Evolutionary conservation across 2,797 vertebrate species (phyloP), one percentile per base, ranked within the genome.

Genomic region (Phaenicophaeus curvirostris): DNA sequence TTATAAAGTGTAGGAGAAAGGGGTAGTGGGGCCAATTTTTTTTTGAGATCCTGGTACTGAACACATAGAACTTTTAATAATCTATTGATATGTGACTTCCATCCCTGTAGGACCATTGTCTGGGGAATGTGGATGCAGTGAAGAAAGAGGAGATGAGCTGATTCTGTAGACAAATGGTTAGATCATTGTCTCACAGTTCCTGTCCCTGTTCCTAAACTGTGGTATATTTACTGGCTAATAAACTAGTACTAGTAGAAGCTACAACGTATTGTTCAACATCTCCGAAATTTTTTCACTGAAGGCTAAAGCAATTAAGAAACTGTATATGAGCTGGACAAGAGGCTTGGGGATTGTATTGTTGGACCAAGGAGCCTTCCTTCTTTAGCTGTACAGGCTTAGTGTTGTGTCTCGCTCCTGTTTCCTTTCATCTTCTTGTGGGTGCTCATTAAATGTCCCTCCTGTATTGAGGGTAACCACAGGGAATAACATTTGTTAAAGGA

Each of bases 201-300:
- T 67, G 5, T 44, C 8, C 14, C 15, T 42, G 8, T 12, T 80
- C 33, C 37, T 24, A 66, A 57, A 85, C 82, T 48, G n/a, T 4
- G 4, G 2, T 30, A 8, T 11, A 55, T 10, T 23, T 24, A 17
- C 15, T 55, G 27, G 25, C n/a, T 85, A 72, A 59, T 46, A 68
- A 57, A 42, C 18, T 37, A 15, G 5, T 30, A 6, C 8, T 77
- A 20, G 61, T 3, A 71, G 37, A 57, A 75, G 4, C 8, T 71
- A 28, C 1, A 85, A 19, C 0, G 0, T 59, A 23, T 13, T 2
- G 2, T 18, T 67, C 11, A 63, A 74, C 15, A 57, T 3, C 13
- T 41, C 31, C 33, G 20, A 80, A 77, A 71, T 59, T 8, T 37
- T 85, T 5, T 61, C n/a, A 61, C 9, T 75, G 44, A 59, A 58